Percentiles rank a stretch among this genome's conserved stretches.
Evolutionary conservation across 1,140 invertebrate species (phyloP).

Genomic region (Diprion similis): DNA sequence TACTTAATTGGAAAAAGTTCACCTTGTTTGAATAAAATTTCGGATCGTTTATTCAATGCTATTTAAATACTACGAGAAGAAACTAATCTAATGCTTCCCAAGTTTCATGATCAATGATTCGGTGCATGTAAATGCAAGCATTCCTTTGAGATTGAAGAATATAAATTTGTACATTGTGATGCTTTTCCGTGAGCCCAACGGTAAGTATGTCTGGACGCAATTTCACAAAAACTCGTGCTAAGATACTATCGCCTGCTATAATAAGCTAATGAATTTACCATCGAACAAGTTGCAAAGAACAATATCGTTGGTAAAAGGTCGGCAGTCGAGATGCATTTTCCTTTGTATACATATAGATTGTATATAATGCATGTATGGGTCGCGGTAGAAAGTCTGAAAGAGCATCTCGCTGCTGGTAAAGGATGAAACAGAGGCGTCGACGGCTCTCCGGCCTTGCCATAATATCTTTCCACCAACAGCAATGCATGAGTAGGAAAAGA

Average conservation of each 20-base stretch:
- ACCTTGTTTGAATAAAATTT: no score
- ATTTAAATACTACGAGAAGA: no score
- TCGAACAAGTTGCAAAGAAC: background rate
- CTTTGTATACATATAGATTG: background rate
- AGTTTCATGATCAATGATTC: no score
- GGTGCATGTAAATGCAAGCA: no score
- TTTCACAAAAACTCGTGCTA: no score
- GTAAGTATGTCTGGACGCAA: no score
- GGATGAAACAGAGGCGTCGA: constrained; percentile 2
- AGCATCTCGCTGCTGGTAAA: background rate
- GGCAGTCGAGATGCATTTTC: background rate
- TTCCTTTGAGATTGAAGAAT: no score
- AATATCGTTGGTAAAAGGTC: background rate
- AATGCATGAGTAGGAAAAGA: constrained; percentile 4
- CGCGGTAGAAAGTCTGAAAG: background rate
- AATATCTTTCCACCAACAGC: background rate
- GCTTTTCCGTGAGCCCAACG: no score
- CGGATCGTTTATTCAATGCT: no score
- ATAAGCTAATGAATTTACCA: background rate
- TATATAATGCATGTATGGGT: background rate
- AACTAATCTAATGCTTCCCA: no score
- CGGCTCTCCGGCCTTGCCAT: constrained; percentile 11
- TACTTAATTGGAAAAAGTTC: no score
- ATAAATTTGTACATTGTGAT: no score
- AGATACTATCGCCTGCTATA: background rate